Evolutionary conservation across 2,113 vertebrate species (phyloP).

Genomic region (Epinephelus lanceolatus): DNA sequence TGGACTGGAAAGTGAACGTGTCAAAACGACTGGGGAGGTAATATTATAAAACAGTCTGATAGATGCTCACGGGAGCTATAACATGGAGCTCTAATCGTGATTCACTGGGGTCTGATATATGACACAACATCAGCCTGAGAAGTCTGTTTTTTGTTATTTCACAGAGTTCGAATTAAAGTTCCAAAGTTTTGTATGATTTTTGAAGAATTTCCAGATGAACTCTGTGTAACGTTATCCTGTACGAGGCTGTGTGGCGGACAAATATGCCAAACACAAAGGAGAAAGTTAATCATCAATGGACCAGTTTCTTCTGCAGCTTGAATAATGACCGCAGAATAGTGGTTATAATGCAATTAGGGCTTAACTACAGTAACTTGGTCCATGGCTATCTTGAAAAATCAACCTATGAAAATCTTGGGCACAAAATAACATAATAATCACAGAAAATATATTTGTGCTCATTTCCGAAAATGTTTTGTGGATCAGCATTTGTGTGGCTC

Average conservation of each 20-base stretch:
- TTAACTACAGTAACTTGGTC: neutral
- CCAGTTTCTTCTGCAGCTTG: neutral
- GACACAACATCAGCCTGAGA: conserved; percentile 23
- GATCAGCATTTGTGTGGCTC: neutral
- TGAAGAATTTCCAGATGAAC: conserved; percentile 5
- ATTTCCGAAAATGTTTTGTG: neutral
- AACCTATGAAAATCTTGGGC: neutral
- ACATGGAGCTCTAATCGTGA: conserved; percentile 43
- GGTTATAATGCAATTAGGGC: neutral
- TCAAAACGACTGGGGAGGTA: conserved; percentile 45
- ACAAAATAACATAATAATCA: neutral
- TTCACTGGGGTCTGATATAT: conserved; percentile 47
- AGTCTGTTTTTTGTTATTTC: conserved; percentile 24
- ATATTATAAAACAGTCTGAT: conserved; percentile 51
- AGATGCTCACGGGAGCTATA: conserved; percentile 40
- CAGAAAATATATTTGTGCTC: too few relatives aligned
- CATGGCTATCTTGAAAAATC: neutral
- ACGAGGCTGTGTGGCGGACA: neutral
- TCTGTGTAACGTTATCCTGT: neutral
- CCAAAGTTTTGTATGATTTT: neutral
- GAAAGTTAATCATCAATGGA: neutral
- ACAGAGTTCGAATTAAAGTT: neutral
- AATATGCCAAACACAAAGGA: neutral
- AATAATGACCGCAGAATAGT: neutral
- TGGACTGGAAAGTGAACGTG: conserved; percentile 41